Evolutionary conservation across 1,140 invertebrate genomes (phyloP).

Genomic region (Scaptodrosophila lebanonensis): DNA sequence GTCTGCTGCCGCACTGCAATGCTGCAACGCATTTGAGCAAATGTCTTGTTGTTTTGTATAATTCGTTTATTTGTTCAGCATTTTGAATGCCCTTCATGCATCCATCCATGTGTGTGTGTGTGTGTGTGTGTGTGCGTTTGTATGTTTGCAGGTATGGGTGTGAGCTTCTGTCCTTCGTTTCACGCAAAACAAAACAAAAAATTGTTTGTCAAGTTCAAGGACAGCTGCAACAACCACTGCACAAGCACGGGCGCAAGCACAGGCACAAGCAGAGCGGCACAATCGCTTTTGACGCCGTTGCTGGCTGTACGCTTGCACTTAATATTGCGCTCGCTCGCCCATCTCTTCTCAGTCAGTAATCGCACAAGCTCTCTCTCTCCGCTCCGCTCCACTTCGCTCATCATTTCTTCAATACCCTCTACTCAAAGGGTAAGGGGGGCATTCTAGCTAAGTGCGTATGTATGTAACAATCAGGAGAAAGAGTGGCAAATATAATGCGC

Average conservation of each 20-base stretch:
- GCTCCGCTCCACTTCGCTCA: no score
- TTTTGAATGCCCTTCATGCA: conserved; percentile 11
- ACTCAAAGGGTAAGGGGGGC: no score
- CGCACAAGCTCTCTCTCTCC: no score
- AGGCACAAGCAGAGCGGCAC: conserved; percentile 26
- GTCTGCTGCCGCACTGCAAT: neutral
- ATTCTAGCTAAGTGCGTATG: no score
- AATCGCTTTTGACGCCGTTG: conserved; percentile 49
- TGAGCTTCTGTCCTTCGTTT: conserved; percentile 30
- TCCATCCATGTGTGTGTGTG: neutral
- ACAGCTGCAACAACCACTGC: conserved; percentile 56
- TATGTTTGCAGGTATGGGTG: no score
- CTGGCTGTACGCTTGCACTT: conserved; percentile 48
- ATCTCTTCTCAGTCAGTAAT: no score
- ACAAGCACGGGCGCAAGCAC: no score
- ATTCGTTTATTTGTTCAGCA: no score
- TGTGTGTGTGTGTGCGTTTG: conserved; percentile 17
- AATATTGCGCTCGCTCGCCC: no score
- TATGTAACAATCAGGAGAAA: no score
- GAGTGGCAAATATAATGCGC: no score
- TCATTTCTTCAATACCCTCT: no score
- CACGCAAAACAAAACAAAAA: conserved; percentile 12
- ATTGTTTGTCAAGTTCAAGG: conserved; percentile 62
- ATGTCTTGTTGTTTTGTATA: conserved; percentile 12
- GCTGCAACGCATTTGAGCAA: neutral